Evolutionary conservation across 2,888 invertebrate species (phyloP).

Genomic region (Drosophila subquinaria): DNA sequence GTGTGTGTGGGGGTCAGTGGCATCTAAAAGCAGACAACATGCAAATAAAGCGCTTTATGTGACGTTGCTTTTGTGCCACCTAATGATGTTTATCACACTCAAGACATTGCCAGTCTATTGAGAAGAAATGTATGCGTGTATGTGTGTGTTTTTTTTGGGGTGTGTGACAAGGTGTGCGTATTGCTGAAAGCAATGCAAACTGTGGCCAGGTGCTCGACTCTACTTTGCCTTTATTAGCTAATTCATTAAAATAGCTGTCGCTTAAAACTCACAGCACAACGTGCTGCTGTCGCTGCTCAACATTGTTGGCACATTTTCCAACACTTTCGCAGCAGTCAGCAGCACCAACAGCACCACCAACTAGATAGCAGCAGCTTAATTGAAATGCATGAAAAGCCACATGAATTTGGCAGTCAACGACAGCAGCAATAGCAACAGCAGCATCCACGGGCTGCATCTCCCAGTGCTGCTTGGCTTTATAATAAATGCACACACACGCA

Average conservation of each 20-base stretch:
- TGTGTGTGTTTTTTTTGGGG: conserved; percentile 1
- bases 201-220: conserved; percentile 50
- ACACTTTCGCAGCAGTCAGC: conserved; percentile 57
- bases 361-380: conserved; percentile 66
- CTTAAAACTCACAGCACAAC: conserved; percentile 31
- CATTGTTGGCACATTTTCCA: conserved; percentile 70
- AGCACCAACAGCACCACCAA: conserved; percentile 29
- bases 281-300: conserved; percentile 1
- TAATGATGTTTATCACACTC: conserved; percentile 76
- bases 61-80: conserved; percentile 63
- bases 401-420: conserved; percentile 76
- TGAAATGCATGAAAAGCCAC: conserved; percentile 80
- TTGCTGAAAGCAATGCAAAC: conserved; percentile 36
- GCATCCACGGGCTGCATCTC: conserved; percentile 10
- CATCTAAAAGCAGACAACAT: conserved; percentile 76
- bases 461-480: conserved; percentile 55
- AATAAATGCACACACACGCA: conserved; percentile 57
- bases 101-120: conserved; percentile 60
- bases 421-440: conserved; percentile 34
- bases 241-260: conserved; percentile 73
- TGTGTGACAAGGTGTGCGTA: conserved; percentile 15
- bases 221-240: conserved; percentile 69
- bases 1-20: conserved; percentile 64
- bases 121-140: conserved; percentile 19
- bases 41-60: conserved; percentile 76